phyloP scores from a whole-genome alignment of 2,888 invertebrate genomes.

The Exocentrus adspersus region DNA sequence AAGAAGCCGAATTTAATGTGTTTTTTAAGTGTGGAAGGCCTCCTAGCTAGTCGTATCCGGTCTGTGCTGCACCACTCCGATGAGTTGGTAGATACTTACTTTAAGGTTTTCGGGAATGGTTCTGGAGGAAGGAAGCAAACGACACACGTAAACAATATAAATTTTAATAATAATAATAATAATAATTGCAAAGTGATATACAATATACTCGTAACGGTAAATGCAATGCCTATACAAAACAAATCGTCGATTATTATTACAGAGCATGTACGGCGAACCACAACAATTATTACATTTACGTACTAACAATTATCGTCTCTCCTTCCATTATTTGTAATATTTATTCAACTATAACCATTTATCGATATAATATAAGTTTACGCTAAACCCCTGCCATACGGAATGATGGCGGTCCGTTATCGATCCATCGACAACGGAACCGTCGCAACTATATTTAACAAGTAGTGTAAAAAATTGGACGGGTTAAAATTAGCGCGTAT shows the following conservation, averaged over 20 bases:
- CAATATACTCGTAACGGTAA: constrained; percentile 47
- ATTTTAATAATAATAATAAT: constrained; percentile 49
- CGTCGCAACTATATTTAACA: no score
- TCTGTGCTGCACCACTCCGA: no score
- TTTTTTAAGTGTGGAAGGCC: no score
- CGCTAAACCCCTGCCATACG: constrained; percentile 18
- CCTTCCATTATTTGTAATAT: constrained; percentile 6
- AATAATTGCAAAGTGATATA: constrained; percentile 50
- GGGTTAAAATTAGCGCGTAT: constrained; percentile 33
- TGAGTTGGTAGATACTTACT: no score
- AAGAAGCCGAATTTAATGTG: no score
- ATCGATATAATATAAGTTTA: constrained; percentile 16
- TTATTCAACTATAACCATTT: constrained; percentile 13
- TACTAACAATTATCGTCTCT: constrained; percentile 30
- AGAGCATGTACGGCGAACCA: constrained; percentile 37
- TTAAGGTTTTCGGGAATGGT: no score
- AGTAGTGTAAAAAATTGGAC: constrained; percentile 41
- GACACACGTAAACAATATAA: constrained; percentile 44
- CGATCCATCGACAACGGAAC: constrained; percentile 1
- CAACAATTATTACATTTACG: constrained; percentile 36
- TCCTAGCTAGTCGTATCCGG: no score
- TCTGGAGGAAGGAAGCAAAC: not conserved
- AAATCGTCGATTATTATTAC: constrained; percentile 36
- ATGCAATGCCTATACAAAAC: constrained; percentile 42
- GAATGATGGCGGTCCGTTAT: constrained; percentile 21